Evolutionary conservation across 2,888 invertebrate species (phyloP), one percentile per base, ranked within the genome.

Genomic region (Synergus umbraculus): DNA sequence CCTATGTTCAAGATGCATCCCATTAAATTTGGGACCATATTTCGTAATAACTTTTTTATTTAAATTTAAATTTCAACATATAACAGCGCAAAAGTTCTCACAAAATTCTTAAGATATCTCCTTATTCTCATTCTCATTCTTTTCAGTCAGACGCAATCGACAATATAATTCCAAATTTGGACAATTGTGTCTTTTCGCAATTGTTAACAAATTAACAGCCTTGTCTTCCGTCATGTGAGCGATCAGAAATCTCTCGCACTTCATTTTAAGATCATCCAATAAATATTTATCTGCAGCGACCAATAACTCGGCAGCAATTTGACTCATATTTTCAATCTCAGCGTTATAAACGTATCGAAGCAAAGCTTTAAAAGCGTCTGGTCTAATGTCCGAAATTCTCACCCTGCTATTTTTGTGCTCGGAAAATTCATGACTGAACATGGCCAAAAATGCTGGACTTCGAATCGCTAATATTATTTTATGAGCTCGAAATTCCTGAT

Each of bases 371-470:
- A 82, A 82, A 22, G 58, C 63, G 7, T 22, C 44, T 0, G 43
- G 58, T 29, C 63, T 76, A 41, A 80, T 76, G 22, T 78, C 82
- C 8, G 22, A 37, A 18, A 82, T 80, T 13, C 44, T 64, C 2
- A 78, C 78, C 5, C 2, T 60, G 37, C 15, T 73, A 29, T 43
- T 66, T 43, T 54, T 54, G 3, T 73, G 54, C n/a, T 73, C 73
- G n/a, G 73, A 15, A 54, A 54, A 73, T 18, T 54, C 41, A 15
- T 73, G 73, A 4, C 3, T 65, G 46, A 82, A 80, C 80, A 82
- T 82, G 18, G 78, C 80, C 41, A 76, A 54, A 54, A 82, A 82
- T 5, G 80, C 80, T 4, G 76, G 69, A 76, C 80, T 82, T 18
- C 76, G 60, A 9, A 67, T 69, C 0, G 78, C 80, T 4, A 80